These are phyloP conservation scores for Drosophila nigrodunni DNA, from an alignment of 1,140 invertebrate genomes.

Conservation along the genomic window DNA sequence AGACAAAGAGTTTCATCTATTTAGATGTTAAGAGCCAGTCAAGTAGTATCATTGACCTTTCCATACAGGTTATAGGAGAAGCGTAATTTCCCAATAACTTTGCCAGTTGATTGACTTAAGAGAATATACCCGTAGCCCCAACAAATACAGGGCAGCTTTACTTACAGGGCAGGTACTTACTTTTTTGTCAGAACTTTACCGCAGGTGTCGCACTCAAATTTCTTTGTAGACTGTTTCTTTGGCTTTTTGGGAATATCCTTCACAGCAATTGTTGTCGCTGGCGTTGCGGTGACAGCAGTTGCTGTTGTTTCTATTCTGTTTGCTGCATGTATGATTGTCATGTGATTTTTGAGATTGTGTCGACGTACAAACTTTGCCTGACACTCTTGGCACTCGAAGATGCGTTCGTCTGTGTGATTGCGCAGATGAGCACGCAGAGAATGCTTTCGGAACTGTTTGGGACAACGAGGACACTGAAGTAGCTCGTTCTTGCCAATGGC, in stretches of 20 bases:
- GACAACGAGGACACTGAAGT: constrained; percentile 88
- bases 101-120: neutral
- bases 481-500: constrained; percentile 76
- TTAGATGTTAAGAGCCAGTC: too few species aligned
- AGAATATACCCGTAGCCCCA: neutral
- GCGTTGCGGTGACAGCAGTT: neutral
- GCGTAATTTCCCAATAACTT: neutral
- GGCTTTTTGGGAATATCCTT: neutral
- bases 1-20: neutral
- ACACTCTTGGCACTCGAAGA: constrained; percentile 88
- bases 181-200: constrained; percentile 87
- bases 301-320: neutral
- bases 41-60: neutral
- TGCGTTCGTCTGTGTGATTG: constrained; percentile 91
- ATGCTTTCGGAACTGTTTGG: constrained; percentile 89
- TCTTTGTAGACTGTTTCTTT: neutral
- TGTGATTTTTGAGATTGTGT: constrained; percentile 87
- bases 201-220: constrained; percentile 87
- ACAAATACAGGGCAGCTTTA: neutral
- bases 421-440: constrained; percentile 89
- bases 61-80: neutral
- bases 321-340: constrained; percentile 84
- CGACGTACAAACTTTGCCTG: constrained; percentile 88
- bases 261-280: neutral
- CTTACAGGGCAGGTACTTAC: constrained; percentile 85